phyloP scores from a whole-genome alignment of 2,888 invertebrate genomes.

The Cordylochernes scorpioides region DNA sequence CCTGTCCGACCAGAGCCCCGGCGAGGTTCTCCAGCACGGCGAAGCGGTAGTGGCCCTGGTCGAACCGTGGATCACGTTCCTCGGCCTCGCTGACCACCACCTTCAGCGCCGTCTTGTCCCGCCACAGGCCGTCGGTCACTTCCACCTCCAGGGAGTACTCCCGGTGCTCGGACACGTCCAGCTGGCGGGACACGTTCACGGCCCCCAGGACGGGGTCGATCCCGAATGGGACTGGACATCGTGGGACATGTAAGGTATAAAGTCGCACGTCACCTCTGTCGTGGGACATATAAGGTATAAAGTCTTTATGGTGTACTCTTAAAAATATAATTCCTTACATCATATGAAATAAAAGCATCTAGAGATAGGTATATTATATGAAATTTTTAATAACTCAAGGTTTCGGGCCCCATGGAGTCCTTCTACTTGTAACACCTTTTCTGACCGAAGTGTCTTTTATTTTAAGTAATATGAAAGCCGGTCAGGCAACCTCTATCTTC shows the following conservation, averaged over 20 bases:
- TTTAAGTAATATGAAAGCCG: no score
- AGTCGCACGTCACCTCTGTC: no score
- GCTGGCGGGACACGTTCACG: slow-evolving; percentile 35
- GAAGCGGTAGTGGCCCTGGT: slow-evolving; percentile 15
- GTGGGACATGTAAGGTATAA: no score
- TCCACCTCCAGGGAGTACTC: slow-evolving; percentile 16
- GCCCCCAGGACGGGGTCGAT: slow-evolving; percentile 65
- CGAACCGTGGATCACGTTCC: slow-evolving; percentile 16
- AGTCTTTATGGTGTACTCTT: no score
- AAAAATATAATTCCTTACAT: background rate
- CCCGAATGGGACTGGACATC: slow-evolving; percentile 54
- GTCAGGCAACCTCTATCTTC: no score
- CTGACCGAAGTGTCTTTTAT: no score
- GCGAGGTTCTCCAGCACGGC: slow-evolving; percentile 16
- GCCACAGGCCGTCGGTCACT: slow-evolving; percentile 16
- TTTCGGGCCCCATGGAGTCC: background rate
- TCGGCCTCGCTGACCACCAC: slow-evolving; percentile 16
- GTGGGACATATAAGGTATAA: no score
- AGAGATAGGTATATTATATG: background rate
- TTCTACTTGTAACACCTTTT: no score
- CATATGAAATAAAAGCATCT: background rate
- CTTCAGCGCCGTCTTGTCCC: slow-evolving; percentile 14
- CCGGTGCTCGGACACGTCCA: slow-evolving; percentile 16
- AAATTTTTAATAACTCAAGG: background rate
- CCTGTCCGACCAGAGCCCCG: slow-evolving; percentile 16